These are phyloP conservation scores for Psilopogon haemacephalus DNA, from an alignment of 2,113 vertebrate species.

Conservation along the genomic window DNA sequence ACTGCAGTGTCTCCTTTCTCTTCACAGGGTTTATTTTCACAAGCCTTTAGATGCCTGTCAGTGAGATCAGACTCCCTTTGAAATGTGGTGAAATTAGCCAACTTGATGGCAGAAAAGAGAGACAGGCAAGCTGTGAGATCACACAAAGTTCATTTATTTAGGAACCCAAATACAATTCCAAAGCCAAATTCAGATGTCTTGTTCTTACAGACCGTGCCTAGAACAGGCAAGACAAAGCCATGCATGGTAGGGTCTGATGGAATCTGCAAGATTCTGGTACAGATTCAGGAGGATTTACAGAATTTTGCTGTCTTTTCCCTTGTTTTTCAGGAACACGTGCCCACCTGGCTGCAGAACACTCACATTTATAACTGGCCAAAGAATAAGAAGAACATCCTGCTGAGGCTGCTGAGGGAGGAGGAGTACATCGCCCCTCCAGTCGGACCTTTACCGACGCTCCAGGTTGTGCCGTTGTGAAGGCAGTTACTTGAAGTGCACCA, in stretches of 20 bases:
- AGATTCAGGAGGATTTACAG: slow-evolving; percentile 13
- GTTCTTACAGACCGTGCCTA: slow-evolving; percentile 19
- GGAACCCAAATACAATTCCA: slow-evolving; percentile 49
- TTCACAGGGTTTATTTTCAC: neutral
- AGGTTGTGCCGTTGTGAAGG: slow-evolving; percentile 79
- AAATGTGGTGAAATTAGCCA: slow-evolving; percentile 24
- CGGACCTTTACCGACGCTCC: slow-evolving; percentile 83
- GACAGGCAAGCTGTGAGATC: slow-evolving; percentile 67
- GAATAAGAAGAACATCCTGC: slow-evolving; percentile 86
- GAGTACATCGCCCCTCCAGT: slow-evolving; percentile 83
- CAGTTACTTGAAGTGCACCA: neutral
- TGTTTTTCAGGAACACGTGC: slow-evolving; percentile 83
- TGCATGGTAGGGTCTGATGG: slow-evolving; percentile 17
- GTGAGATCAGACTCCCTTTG: slow-evolving; percentile 9
- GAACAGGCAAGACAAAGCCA: slow-evolving; percentile 50
- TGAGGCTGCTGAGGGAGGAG: slow-evolving; percentile 89
- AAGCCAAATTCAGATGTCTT: slow-evolving; percentile 58
- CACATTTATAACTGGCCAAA: slow-evolving; percentile 88
- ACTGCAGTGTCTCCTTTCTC: neutral
- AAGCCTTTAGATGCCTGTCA: neutral
- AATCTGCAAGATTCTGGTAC: slow-evolving; percentile 36
- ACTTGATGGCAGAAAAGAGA: slow-evolving; percentile 24
- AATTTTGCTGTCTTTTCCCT: neutral
- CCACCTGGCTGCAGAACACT: slow-evolving; percentile 93
- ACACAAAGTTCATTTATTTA: slow-evolving; percentile 54